A percentile compares a stretch with the other conserved stretches of the same genome.
phyloP scores from a whole-genome alignment of 2,113 vertebrate species.

The Seriola quinqueradiata region DNA sequence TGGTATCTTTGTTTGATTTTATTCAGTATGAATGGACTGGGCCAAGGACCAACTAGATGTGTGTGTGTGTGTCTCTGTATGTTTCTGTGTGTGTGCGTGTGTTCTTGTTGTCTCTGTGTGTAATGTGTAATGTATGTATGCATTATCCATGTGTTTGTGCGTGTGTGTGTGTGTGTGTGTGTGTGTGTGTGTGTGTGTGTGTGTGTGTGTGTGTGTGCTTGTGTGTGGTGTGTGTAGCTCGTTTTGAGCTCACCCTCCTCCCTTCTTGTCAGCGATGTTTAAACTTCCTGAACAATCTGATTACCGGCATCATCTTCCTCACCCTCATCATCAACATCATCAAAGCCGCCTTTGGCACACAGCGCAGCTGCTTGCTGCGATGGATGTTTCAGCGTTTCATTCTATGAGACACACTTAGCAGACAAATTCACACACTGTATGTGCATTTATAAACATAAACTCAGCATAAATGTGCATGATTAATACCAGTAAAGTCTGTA shows the following conservation, averaged over 20 bases:
- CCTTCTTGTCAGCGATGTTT: constrained; percentile 83
- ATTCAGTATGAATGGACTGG: constrained; percentile 45
- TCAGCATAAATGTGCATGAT: not conserved
- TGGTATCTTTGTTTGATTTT: not conserved
- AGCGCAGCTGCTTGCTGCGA: constrained; percentile 76
- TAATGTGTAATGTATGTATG: constrained; percentile 14
- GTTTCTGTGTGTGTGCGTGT: constrained; percentile 40
- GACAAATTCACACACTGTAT: not conserved
- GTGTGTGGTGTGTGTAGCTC: constrained; percentile 53
- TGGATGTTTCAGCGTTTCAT: constrained; percentile 79
- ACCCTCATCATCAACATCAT: constrained; percentile 89
- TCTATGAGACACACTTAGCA: constrained; percentile 37
- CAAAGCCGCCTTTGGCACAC: constrained; percentile 91
- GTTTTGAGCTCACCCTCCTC: constrained; percentile 66
- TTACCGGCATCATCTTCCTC: constrained; percentile 87
- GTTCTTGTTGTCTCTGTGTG: constrained; percentile 15
- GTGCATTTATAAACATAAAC: not conserved
- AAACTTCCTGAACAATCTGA: constrained; percentile 88
- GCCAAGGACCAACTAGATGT: constrained; percentile 54
- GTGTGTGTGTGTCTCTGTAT: constrained; percentile 60
- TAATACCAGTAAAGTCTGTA: too few relatives aligned
- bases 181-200: constrained; percentile 41
- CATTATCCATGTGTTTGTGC: constrained; percentile 25
- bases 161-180: constrained; percentile 44
- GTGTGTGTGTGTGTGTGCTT: constrained; percentile 20